Evolutionary conservation across 2,797 vertebrate species (phyloP).

Genomic region (Chaetophractus vellerosus): DNA sequence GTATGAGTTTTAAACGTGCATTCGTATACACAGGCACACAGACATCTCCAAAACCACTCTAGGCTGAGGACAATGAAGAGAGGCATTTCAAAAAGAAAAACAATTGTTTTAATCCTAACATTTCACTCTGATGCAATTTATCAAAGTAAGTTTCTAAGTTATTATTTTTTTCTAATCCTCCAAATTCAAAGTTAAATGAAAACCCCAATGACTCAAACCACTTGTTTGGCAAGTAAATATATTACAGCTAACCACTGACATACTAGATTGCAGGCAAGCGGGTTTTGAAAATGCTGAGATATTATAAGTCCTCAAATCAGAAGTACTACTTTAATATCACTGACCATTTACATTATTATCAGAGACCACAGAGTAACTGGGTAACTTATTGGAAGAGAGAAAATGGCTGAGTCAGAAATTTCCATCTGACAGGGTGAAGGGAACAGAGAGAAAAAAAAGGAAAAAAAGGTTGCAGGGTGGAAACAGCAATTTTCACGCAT

Average conservation of each 20-base stretch:
- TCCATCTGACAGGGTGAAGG: conserved; percentile 40
- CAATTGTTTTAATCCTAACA: conserved; percentile 52
- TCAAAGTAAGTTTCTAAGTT: conserved; percentile 71
- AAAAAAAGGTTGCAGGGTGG: background rate
- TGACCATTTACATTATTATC: conserved; percentile 80
- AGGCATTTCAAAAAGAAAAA: conserved; percentile 51
- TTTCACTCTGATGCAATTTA: conserved; percentile 70
- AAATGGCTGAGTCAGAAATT: conserved; percentile 74
- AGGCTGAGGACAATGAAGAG: background rate
- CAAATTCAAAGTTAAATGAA: conserved; percentile 78
- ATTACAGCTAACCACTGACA: conserved; percentile 75
- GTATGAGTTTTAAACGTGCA: conserved; percentile 15
- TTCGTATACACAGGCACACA: background rate
- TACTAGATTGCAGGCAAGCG: conserved; percentile 64
- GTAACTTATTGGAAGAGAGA: conserved; percentile 47
- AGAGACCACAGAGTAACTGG: conserved; percentile 80
- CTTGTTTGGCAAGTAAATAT: conserved; percentile 72
- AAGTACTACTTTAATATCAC: conserved; percentile 73
- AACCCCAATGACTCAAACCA: conserved; percentile 78
- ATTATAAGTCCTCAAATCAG: conserved; percentile 68
- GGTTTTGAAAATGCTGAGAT: conserved; percentile 82
- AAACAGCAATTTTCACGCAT: background rate
- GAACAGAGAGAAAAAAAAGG: background rate
- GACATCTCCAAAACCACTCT: background rate
- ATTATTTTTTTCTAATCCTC: background rate